Evolutionary conservation across 2,888 invertebrate species (phyloP).

Genomic region (Habrosyne pyritoides): DNA sequence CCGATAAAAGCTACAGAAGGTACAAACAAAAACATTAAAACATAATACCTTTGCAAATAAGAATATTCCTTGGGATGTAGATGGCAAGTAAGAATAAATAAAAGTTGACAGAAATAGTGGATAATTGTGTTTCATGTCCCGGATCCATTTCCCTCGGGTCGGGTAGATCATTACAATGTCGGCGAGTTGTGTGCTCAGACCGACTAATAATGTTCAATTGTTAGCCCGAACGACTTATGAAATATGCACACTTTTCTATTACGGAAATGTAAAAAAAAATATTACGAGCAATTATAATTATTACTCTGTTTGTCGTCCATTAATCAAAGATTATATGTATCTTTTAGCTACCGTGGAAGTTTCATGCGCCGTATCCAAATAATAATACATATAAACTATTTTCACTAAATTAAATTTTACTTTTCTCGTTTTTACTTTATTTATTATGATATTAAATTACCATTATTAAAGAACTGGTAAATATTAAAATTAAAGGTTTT

Average conservation of each 20-base stretch:
- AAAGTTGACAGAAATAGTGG: constrained; percentile 57
- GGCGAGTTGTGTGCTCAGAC: constrained; percentile 34
- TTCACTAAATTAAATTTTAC: too few species aligned
- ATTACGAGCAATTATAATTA: too few species aligned
- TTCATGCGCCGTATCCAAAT: too few species aligned
- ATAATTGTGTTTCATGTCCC: constrained; percentile 63
- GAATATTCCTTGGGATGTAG: constrained; percentile 23
- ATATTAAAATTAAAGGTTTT: too few species aligned
- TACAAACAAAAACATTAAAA: constrained; percentile 6
- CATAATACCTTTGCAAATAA: constrained; percentile 3
- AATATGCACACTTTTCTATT: constrained; percentile 11
- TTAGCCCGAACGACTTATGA: constrained; percentile 7
- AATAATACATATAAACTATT: too few species aligned
- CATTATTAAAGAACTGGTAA: too few species aligned
- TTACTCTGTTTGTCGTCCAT: too few species aligned
- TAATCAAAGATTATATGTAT: too few species aligned
- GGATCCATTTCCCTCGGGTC: constrained; percentile 48
- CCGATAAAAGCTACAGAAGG: not conserved
- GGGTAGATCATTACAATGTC: constrained; percentile 53
- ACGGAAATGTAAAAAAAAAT: too few species aligned
- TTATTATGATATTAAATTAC: too few species aligned
- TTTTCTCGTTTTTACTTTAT: too few species aligned
- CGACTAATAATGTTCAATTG: constrained; percentile 45
- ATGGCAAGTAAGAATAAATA: constrained; percentile 40
- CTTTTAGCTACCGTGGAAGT: too few species aligned